phyloP scores from a whole-genome alignment of 1,140 invertebrate genomes.

The Rhagoletis pomonella region DNA sequence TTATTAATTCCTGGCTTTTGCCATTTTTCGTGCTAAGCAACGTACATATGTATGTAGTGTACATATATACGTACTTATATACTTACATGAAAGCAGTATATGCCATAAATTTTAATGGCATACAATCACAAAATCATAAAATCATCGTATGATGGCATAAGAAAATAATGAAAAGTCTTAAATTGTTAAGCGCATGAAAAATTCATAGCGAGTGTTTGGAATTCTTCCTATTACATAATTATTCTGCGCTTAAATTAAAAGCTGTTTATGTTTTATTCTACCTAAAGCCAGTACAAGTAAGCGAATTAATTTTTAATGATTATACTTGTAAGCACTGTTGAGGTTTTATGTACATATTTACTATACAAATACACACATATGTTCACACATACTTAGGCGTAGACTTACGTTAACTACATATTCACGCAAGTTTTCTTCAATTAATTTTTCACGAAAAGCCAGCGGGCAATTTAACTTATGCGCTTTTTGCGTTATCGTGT shows the following conservation, averaged over 20 bases:
- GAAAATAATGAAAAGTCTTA: conserved; percentile 13
- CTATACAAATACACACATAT: too few species aligned
- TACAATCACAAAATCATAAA: conserved; percentile 9
- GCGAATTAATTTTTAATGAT: conserved; percentile 42
- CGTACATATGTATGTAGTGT: too few species aligned
- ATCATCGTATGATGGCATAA: conserved; percentile 26
- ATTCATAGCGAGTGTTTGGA: not conserved
- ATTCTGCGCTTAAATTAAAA: not conserved
- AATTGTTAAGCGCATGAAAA: not conserved
- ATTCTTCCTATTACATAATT: not conserved
- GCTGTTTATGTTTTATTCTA: not conserved
- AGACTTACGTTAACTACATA: too few species aligned
- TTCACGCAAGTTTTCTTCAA: not conserved
- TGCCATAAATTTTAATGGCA: not conserved
- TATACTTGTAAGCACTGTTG: conserved; percentile 12
- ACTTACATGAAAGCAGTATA: not conserved
- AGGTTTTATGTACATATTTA: not conserved
- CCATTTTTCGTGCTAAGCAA: not conserved
- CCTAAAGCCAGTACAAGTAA: not conserved
- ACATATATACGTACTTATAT: too few species aligned
- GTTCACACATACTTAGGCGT: too few species aligned
- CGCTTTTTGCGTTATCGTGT: not conserved
- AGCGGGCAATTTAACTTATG: not conserved
- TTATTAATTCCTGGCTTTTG: not conserved
- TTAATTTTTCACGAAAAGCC: conserved; percentile 3